Base-by-base conservation (phyloP, 2,888 invertebrate species). In the Synanthedon andrenaeformis region DNA sequence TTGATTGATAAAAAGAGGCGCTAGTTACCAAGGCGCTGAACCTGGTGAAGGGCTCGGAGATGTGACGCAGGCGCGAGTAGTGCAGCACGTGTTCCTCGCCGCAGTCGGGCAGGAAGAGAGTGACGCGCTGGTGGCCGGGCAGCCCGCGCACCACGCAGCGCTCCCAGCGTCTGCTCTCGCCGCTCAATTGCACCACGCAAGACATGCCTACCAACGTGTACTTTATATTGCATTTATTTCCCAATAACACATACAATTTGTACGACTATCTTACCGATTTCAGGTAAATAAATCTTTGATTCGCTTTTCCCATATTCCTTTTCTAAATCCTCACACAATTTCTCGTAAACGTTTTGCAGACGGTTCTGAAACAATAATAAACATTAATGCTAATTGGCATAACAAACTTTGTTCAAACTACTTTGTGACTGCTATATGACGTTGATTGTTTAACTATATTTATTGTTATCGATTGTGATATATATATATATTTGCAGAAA, bases 71-170 rank as follows among this genome's bases (percentile, higher is more conserved):
- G 48, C 76, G 68, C 17, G 76, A 68, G 80, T 89, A 90, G 51
- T 83, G 74, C 52, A 91, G 76, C 1, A 73, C 72, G 54, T 87
- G 77, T 11, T 62, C 67, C 53, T 76, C 77, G 42, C 94, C 94
- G 64, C 76, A 80, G 80, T 95, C 95, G 0, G 93, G 90, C 57
- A 91, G 89, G 59, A 79, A 76, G 35, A 93, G 89, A 51, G 85
- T 78, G 23, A 91, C 90, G 57, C 82, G 79, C 3, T 68, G 72
- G 45, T 79, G 76, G 0, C 79, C 69, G 67, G 81, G 63, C 79
- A 76, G 58, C 65, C 79, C 85, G 3, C 65, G 62, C 28, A 94
- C 88, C 11, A 84, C 64, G 2, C 89, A 93, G 54, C 93, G 86
- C 63, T 89, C 90, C 91, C 93, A 93, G 10, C 35, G 35, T 5